Conservation (phyloP, 1,140 invertebrate species). For the Cydia splendana region DNA sequence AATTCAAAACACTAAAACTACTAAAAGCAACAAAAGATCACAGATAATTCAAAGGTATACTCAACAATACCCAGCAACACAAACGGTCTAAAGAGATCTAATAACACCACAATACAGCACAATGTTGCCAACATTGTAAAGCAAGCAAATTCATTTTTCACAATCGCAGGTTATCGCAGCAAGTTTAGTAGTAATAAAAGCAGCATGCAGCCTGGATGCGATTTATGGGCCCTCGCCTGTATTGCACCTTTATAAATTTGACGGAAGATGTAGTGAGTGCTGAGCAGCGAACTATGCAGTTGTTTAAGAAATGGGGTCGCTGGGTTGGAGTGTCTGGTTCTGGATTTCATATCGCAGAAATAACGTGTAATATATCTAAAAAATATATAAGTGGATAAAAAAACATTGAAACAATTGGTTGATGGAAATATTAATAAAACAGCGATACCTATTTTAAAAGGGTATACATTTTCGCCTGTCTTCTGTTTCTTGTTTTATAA, state of each 20-base stretch:
- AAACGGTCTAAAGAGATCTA: slow-evolving; percentile 1
- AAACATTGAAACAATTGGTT: too few relatives aligned
- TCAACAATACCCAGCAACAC: neutral
- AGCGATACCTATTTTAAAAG: too few relatives aligned
- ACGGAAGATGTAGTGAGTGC: slow-evolving; percentile 16
- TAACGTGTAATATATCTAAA: neutral
- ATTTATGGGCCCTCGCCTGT: slow-evolving; percentile 22
- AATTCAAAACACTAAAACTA: too few relatives aligned
- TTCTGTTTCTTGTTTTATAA: too few relatives aligned
- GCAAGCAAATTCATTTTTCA: slow-evolving; percentile 30
- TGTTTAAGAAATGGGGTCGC: neutral
- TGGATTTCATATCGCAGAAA: neutral
- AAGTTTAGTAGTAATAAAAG: slow-evolving; percentile 30
- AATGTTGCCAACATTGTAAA: slow-evolving; percentile 29
- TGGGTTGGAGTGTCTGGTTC: neutral
- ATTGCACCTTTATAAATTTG: slow-evolving; percentile 31
- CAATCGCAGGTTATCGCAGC: slow-evolving; percentile 30
- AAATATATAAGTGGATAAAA: too few relatives aligned
- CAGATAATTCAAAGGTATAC: neutral
- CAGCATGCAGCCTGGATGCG: slow-evolving; percentile 22
- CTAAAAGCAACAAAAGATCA: neutral
- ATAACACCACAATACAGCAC: slow-evolving; percentile 11
- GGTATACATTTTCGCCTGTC: too few relatives aligned
- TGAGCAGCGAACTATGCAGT: neutral
- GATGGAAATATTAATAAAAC: too few relatives aligned